Evolutionary conservation across 2,113 vertebrate genomes (phyloP), one percentile per base, ranked within the genome.

Genomic region (Saccopteryx leptura): DNA sequence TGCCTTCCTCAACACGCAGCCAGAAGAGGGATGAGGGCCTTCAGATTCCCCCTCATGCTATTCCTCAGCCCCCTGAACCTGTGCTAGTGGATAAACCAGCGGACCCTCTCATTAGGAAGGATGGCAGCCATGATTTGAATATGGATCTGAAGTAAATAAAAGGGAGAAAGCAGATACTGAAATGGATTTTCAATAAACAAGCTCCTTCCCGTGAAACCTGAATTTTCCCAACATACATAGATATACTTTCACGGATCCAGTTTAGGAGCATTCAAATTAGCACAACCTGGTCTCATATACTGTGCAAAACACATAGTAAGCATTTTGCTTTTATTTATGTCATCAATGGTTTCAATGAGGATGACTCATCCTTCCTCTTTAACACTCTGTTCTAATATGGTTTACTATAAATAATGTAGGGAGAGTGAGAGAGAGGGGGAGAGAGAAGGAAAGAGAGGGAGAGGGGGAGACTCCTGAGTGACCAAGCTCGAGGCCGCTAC

Each of bases 341-440:
- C 98, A 97, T 97, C 56, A 68, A 94, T 26, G 97, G 97, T 97
- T 98, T 98, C 97, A 97, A 97, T 97, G 97, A 96, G 97, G 85
- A 97, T 98, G 98, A 98, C 97, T 98, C 98, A 99, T 78, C 1
- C 98, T 97, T 98, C 98, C 97, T 98, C 97, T 96, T 98, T 96
- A 96, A 97, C 90, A 8, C 97, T 91, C 94, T 96, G 97, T 97
- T 97, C 98, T 98, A 98, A 97, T 96, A 98, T 95, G 95, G 97
- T 98, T 98, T 98, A 97, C 98, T 98, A 98, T 98, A 98, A 98
- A 98, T 98, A 98, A 97, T 95, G 92, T 12, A 24, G 18, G 5
- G 92, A 69, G 81, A 79, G 93, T 6, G 94, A 90, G 94, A 1
- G 87, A 91, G 60, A 46, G 72, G 94, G 80, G 6, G 31, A 75